Evolutionary conservation across 2,888 invertebrate species (phyloP).

Genomic region (Eristalis tenax): DNA sequence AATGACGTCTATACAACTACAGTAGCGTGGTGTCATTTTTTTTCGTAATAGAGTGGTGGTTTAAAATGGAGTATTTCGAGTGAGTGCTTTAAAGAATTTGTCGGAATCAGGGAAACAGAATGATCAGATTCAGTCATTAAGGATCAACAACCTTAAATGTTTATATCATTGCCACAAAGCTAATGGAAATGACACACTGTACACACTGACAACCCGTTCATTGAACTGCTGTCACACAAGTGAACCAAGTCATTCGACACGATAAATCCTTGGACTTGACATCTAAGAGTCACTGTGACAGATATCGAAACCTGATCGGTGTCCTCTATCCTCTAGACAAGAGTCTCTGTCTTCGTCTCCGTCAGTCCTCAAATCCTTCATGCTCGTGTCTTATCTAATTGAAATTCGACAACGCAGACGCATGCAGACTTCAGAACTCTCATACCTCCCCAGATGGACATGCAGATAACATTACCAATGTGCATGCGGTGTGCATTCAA

Average conservation of each 20-base stretch:
- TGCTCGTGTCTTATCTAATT: conserved; percentile 50
- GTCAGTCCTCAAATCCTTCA: not conserved
- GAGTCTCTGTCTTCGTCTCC: not conserved
- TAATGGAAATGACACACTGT: not conserved
- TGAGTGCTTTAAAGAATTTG: too few relatives aligned
- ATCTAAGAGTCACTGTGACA: conserved; percentile 11
- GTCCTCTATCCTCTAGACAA: not conserved
- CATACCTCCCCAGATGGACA: conserved; percentile 52
- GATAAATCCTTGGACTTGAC: conserved; percentile 53
- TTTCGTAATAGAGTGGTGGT: not conserved
- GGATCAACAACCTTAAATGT: not conserved
- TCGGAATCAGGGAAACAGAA: too few relatives aligned
- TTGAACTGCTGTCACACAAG: conserved; percentile 43
- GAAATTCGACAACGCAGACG: conserved; percentile 66
- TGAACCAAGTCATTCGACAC: conserved; percentile 42
- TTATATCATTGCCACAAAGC: not conserved
- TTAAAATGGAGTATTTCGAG: not conserved
- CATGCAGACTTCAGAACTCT: conserved; percentile 27
- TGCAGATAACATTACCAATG: conserved; percentile 47
- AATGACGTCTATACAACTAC: not conserved
- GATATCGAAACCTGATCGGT: conserved; percentile 49
- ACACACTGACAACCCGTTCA: conserved; percentile 12
- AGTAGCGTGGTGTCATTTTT: not conserved
- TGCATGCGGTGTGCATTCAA: conserved; percentile 36
- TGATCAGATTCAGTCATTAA: not conserved